Percentiles rank a stretch among this genome's conserved stretches.
Evolutionary conservation across 2,113 vertebrate genomes (phyloP).

Genomic region (Solea solea): DNA sequence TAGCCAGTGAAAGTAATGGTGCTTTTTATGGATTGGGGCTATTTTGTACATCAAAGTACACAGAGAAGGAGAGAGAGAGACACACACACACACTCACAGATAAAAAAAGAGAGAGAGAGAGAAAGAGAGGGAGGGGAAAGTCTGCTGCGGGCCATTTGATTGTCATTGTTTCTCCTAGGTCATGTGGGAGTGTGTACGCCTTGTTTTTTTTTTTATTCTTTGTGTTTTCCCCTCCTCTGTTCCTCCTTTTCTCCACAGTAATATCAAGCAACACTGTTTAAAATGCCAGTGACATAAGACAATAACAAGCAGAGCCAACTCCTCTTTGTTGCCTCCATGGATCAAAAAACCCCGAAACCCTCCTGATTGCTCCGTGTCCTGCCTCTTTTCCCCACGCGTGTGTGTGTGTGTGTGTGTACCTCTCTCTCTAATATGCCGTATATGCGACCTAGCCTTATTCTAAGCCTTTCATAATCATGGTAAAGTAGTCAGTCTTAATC

Average conservation of each 20-base stretch:
- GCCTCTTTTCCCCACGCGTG: constrained; percentile 28
- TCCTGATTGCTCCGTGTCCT: constrained; percentile 73
- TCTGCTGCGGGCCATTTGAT: constrained; percentile 76
- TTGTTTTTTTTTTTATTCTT: constrained; percentile 61
- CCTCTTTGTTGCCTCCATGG: constrained; percentile 73
- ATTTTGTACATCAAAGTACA: constrained; percentile 82
- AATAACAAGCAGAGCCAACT: constrained; percentile 66
- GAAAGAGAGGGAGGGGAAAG: constrained; percentile 48
- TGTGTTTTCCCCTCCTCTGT: constrained; percentile 56
- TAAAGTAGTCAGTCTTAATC: constrained; percentile 82
- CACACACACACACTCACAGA: constrained; percentile 5
- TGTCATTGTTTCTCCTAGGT: constrained; percentile 79
- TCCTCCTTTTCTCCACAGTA: constrained; percentile 58
- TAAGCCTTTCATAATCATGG: constrained; percentile 82
- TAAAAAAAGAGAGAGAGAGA: constrained; percentile 49
- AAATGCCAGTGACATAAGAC: constrained; percentile 71
- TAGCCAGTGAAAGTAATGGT: constrained; percentile 75
- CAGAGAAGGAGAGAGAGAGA: constrained; percentile 58
- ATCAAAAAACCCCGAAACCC: constrained; percentile 57
- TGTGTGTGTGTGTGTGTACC: no score
- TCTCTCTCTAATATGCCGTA: constrained; percentile 66
- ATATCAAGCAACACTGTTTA: constrained; percentile 67
- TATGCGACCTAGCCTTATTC: constrained; percentile 58
- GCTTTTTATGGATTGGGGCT: constrained; percentile 77
- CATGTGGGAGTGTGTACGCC: constrained; percentile 67